Percentiles rank a stretch among this genome's conserved stretches.
Conservation (phyloP, 2,113 vertebrate species). For the Pungitius pungitius region DNA sequence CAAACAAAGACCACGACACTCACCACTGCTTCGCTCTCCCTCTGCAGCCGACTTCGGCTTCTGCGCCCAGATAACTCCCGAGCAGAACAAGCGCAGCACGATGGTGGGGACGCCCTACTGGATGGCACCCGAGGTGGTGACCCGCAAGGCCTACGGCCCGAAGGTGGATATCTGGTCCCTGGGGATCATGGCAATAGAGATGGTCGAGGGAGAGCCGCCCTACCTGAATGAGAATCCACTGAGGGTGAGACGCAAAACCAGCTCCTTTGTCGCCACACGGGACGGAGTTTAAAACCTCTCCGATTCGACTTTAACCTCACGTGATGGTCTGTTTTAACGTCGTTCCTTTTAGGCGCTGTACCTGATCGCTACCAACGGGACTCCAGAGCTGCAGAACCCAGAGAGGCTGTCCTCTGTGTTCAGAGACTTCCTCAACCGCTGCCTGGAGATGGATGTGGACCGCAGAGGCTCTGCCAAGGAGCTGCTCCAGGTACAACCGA, state of each 20-base stretch:
- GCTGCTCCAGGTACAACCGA: slow-evolving; percentile 89
- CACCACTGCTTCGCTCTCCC: neutral
- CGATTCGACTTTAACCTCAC: neutral
- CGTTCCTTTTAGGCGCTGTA: slow-evolving; percentile 89
- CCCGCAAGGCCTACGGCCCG: slow-evolving; percentile 95
- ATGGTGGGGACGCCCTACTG: slow-evolving; percentile 99
- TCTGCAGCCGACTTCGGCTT: slow-evolving; percentile 96
- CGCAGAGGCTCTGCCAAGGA: slow-evolving; percentile 96
- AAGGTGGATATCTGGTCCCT: slow-evolving; percentile 99
- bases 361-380: slow-evolving; percentile 98
- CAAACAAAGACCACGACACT: neutral
- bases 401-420: slow-evolving; percentile 95
- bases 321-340: neutral
- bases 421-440: slow-evolving; percentile 96
- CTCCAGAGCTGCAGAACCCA: slow-evolving; percentile 97
- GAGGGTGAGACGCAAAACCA: slow-evolving; percentile 85
- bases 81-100: slow-evolving; percentile 98
- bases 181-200: slow-evolving; percentile 99
- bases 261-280: neutral
- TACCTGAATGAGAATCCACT: slow-evolving; percentile 99
- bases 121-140: slow-evolving; percentile 99
- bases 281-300: neutral
- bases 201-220: slow-evolving; percentile 98
- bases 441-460: slow-evolving; percentile 99
- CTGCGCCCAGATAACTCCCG: slow-evolving; percentile 98